These are phyloP conservation scores for Lutjanus erythropterus DNA, from an alignment of 2,113 vertebrate species.

Conservation along the genomic window DNA sequence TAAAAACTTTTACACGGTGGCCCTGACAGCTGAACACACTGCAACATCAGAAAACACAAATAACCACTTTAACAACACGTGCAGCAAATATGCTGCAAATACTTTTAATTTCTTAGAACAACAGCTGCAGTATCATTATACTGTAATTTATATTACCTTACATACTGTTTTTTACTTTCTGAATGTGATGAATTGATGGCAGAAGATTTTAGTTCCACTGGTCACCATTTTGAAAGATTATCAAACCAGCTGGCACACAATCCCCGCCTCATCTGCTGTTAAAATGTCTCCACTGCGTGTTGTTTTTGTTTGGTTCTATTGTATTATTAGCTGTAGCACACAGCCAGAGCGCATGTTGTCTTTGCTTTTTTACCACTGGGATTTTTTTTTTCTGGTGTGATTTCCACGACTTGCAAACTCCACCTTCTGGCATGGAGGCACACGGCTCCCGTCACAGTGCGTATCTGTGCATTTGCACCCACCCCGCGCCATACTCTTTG, in stretches of 20 bases:
- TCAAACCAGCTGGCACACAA: slow-evolving; percentile 30
- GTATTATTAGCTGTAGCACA: slow-evolving; percentile 16
- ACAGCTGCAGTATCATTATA: background rate
- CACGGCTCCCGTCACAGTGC: slow-evolving; percentile 13
- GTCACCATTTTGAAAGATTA: background rate
- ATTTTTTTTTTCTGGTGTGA: slow-evolving; percentile 1
- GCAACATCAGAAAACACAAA: too few species aligned
- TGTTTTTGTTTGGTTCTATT: slow-evolving; percentile 1
- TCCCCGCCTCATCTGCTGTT: background rate
- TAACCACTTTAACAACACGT: background rate
- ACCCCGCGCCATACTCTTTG: slow-evolving; percentile 11
- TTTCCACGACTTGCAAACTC: background rate
- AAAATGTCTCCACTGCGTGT: background rate
- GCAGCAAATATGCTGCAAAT: background rate
- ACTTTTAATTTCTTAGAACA: background rate
- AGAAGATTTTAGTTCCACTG: background rate
- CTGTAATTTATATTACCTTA: background rate
- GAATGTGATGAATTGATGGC: background rate
- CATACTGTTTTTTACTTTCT: background rate
- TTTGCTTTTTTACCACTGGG: slow-evolving; percentile 10
- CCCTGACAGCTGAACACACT: too few species aligned
- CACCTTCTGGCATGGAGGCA: slow-evolving; percentile 9
- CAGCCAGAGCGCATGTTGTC: background rate
- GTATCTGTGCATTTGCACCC: slow-evolving; percentile 20
- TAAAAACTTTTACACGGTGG: too few species aligned